phyloP scores from a whole-genome alignment of 2,888 invertebrate genomes.

The Polymixis lichenea region DNA sequence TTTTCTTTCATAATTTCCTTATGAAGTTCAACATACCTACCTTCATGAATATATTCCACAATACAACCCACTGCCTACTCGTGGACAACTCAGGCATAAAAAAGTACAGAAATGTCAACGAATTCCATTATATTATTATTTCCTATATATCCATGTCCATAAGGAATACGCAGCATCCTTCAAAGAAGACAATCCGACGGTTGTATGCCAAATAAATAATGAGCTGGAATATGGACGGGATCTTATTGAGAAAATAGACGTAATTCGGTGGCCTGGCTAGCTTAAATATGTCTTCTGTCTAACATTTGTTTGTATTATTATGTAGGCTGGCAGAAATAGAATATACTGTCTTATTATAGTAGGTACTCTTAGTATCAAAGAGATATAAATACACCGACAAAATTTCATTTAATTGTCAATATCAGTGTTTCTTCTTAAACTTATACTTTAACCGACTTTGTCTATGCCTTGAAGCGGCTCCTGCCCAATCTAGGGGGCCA shows the following conservation, averaged over 20 bases:
- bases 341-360: not conserved
- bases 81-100: not conserved
- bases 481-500: too few species aligned
- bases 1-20: too few species aligned
- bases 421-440: too few species aligned
- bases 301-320: constrained; percentile 12
- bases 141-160: constrained; percentile 10
- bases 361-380: not conserved
- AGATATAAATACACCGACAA: not conserved
- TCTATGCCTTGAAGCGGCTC: too few species aligned
- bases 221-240: constrained; percentile 30
- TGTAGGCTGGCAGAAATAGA: not conserved
- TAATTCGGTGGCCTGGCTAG: not conserved
- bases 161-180: constrained; percentile 24
- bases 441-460: too few species aligned
- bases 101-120: constrained; percentile 13
- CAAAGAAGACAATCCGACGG: constrained; percentile 25
- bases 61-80: not conserved
- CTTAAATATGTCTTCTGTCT: not conserved
- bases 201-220: constrained; percentile 53
- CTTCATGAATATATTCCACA: not conserved
- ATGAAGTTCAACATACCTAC: too few species aligned
- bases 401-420: not conserved
- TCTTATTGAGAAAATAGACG: constrained; percentile 18
- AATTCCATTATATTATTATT: constrained; percentile 6